Conservation (phyloP, 2,888 invertebrate species). For the Aphidoletes aphidimyza region DNA sequence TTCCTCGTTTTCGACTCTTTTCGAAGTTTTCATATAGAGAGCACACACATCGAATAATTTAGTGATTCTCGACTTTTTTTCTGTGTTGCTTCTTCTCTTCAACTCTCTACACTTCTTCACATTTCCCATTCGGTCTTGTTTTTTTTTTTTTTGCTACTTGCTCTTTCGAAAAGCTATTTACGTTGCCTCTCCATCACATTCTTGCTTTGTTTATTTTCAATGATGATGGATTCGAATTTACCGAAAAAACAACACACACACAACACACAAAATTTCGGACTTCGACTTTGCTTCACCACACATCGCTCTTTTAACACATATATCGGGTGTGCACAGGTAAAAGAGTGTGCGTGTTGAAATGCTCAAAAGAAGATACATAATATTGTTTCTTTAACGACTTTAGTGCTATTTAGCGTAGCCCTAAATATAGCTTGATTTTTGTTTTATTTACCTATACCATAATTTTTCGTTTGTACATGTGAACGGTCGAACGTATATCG, state of each 20-base stretch:
- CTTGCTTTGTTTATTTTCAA: slow-evolving; percentile 45
- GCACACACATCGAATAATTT: slow-evolving; percentile 47
- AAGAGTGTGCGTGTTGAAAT: slow-evolving; percentile 43
- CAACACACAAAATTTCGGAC: slow-evolving; percentile 39
- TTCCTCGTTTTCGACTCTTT: slow-evolving; percentile 43
- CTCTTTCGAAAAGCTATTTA: slow-evolving; percentile 3
- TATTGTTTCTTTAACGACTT: slow-evolving; percentile 51
- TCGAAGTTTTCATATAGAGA: neutral
- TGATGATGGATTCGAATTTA: slow-evolving; percentile 51
- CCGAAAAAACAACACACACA: no score
- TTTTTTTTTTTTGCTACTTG: neutral
- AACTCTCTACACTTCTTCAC: neutral
- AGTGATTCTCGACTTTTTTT: neutral
- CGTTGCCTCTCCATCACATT: slow-evolving; percentile 35
- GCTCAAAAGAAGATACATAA: slow-evolving; percentile 44
- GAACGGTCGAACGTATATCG: slow-evolving; percentile 22
- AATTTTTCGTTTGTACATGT: neutral
- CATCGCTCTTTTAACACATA: neutral
- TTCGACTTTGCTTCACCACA: slow-evolving; percentile 48
- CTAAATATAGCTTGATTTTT: neutral
- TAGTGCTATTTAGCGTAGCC: slow-evolving; percentile 43
- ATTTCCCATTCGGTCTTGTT: neutral
- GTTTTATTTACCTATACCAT: neutral
- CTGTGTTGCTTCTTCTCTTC: neutral
- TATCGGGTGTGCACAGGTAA: neutral